Percentiles rank a stretch among this genome's conserved stretches.
Conservation (phyloP, 1,140 invertebrate species). For the Planococcus citri region DNA sequence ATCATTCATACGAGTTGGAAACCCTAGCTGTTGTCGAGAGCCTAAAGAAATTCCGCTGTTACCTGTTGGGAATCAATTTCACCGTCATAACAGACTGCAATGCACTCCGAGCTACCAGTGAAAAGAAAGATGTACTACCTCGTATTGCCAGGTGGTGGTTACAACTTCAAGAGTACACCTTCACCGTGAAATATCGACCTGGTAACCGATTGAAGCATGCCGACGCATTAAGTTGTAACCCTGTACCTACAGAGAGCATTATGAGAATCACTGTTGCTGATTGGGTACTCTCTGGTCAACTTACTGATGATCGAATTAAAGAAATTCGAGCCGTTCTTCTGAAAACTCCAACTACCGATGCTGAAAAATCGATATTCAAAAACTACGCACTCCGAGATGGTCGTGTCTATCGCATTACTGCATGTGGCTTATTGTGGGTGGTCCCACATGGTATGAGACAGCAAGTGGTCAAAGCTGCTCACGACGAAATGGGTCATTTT, state of each 20-base stretch:
- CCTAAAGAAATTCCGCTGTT: slow-evolving; percentile 23
- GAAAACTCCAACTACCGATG: too few species aligned
- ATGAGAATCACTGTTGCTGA: background rate
- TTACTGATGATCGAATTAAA: too few species aligned
- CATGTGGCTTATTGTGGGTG: too few species aligned
- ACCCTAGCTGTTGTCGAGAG: slow-evolving; percentile 28
- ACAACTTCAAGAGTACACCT: background rate
- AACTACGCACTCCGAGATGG: too few species aligned
- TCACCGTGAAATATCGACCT: slow-evolving; percentile 2
- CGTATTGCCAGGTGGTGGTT: slow-evolving; percentile 9
- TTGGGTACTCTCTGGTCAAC: too few species aligned
- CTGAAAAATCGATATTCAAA: too few species aligned
- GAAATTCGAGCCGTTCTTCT: too few species aligned
- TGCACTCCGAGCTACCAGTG: slow-evolving; percentile 13
- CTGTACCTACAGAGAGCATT: background rate
- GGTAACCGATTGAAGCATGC: background rate
- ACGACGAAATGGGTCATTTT: too few species aligned
- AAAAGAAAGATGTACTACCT: background rate
- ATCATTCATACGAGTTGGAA: slow-evolving; percentile 30
- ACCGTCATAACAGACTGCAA: slow-evolving; percentile 25
- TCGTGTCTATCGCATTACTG: too few species aligned
- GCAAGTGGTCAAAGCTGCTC: too few species aligned
- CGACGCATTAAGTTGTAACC: background rate
- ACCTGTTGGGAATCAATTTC: slow-evolving; percentile 26
- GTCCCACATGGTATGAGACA: too few species aligned